A percentile compares a stretch with the other conserved stretches of the same genome.
Conservation (phyloP, 1,140 invertebrate species). For the Popillia japonica region DNA sequence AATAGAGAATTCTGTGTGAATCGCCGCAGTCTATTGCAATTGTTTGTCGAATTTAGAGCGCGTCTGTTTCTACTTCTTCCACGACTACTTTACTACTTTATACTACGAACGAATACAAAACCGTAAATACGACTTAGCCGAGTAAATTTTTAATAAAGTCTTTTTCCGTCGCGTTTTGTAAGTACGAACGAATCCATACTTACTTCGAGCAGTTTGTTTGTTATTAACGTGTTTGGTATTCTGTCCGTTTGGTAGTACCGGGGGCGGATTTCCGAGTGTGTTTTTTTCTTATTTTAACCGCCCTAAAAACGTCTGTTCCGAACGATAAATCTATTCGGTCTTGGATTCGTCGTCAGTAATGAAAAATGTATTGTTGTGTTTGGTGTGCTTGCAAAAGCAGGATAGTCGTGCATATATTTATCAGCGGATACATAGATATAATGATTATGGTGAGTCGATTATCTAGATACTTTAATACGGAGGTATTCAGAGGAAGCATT, state of each 20-base stretch:
- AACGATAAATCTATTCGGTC: neutral
- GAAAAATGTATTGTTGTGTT: conserved; percentile 35
- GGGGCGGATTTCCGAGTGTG: neutral
- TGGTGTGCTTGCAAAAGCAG: conserved; percentile 31
- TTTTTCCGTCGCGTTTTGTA: neutral
- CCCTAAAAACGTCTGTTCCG: neutral
- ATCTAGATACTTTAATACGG: neutral
- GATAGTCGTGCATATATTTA: conserved; percentile 22
- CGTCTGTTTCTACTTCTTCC: neutral
- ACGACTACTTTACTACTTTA: conserved; percentile 11
- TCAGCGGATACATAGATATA: conserved; percentile 18
- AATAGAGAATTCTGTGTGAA: conserved; percentile 32
- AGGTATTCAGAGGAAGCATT: neutral
- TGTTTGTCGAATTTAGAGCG: conserved; percentile 37
- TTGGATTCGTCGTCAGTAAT: neutral
- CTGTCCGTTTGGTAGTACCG: neutral
- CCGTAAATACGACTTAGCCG: neutral
- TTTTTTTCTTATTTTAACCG: neutral
- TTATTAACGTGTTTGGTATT: neutral
- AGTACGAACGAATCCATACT: neutral
- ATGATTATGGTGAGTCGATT: conserved; percentile 32
- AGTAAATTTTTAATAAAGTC: conserved; percentile 28
- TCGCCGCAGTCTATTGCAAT: conserved; percentile 17
- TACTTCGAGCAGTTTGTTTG: neutral
- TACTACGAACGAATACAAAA: neutral